Percentiles rank a stretch among this genome's conserved stretches.
These are phyloP conservation scores for Heliconius nattereri DNA, from an alignment of 1,140 invertebrate species.

Conservation along the genomic window DNA sequence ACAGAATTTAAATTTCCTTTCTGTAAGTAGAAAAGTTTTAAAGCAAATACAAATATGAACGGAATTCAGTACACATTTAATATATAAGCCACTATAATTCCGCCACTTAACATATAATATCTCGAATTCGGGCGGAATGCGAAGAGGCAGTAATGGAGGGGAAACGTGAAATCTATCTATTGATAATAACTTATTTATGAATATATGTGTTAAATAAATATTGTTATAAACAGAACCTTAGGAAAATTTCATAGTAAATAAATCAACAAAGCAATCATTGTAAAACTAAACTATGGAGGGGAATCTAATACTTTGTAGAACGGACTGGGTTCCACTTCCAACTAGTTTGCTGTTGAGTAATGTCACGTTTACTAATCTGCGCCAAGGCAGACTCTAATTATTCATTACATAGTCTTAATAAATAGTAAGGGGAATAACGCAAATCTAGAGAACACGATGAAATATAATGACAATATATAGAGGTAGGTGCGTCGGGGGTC, in stretches of 20 bases:
- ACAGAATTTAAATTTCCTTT: too few species aligned
- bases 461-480: too few species aligned
- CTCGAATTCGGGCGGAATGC: too few species aligned
- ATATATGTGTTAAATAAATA: neutral
- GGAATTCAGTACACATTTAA: too few species aligned
- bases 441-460: neutral
- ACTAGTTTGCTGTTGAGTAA: neutral
- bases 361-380: neutral
- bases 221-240: neutral
- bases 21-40: too few species aligned
- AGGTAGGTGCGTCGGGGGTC: neutral
- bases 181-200: neutral
- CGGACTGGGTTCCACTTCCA: neutral
- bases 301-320: neutral
- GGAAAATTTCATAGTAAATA: neutral
- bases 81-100: too few species aligned
- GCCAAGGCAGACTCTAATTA: too few species aligned
- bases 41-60: too few species aligned
- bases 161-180: too few species aligned
- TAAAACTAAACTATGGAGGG: neutral
- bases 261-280: neutral
- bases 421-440: neutral
- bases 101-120: too few species aligned
- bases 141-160: too few species aligned
- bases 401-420: too few species aligned